Evolutionary conservation across 2,113 vertebrate species (phyloP).

Genomic region (Hippocampus guttulatus): DNA sequence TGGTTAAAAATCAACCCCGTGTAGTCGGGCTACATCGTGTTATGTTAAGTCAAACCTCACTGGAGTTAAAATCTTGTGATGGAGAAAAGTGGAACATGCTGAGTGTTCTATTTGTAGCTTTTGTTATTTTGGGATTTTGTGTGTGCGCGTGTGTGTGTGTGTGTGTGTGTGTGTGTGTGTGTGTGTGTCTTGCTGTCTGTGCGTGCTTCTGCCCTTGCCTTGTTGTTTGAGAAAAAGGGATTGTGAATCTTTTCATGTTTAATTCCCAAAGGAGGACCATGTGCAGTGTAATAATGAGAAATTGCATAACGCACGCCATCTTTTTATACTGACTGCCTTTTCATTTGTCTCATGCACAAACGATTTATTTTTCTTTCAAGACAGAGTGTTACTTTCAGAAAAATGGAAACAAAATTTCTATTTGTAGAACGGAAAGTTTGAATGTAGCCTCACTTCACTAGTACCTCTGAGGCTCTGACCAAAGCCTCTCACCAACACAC

Average conservation of each 20-base stretch:
- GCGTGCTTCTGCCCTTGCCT: conserved; percentile 8
- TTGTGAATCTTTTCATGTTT: conserved; percentile 31
- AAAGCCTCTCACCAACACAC: not conserved
- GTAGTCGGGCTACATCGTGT: conserved; percentile 3
- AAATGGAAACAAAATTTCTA: not conserved
- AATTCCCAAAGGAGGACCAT: conserved; percentile 32
- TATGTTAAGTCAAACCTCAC: not conserved
- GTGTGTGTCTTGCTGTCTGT: no score
- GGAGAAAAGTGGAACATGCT: conserved; percentile 12
- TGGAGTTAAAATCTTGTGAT: conserved; percentile 1
- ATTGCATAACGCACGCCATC: conserved; percentile 42
- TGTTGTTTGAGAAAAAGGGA: conserved; percentile 22
- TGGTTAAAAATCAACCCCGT: conserved; percentile 16
- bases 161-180: not conserved
- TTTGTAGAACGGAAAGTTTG: not conserved
- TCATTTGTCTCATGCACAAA: conserved; percentile 4
- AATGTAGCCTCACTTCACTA: not conserved
- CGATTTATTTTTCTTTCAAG: conserved; percentile 15
- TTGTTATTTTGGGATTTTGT: conserved; percentile 32
- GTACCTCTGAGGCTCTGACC: not conserved
- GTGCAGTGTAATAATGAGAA: conserved; percentile 36
- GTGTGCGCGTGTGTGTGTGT: not conserved
- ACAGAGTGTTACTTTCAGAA: not conserved
- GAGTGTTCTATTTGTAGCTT: conserved; percentile 35
- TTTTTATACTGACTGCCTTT: conserved; percentile 37